Evolutionary conservation across 1,140 invertebrate species (phyloP).

Genomic region (Scylla paramamosain): DNA sequence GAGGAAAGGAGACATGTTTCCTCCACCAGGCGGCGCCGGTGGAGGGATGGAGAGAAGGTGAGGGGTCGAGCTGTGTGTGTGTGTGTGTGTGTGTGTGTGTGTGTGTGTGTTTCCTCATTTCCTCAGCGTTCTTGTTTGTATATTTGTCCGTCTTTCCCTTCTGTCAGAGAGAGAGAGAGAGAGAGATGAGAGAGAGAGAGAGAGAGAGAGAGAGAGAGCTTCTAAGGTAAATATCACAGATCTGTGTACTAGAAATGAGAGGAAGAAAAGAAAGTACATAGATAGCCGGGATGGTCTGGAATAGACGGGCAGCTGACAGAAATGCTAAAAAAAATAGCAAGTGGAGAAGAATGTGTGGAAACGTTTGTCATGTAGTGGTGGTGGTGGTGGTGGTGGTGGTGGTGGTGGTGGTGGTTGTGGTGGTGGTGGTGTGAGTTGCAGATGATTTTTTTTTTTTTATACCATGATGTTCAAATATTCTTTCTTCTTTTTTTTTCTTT

Average conservation of each 20-base stretch:
- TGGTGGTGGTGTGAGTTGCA: too few relatives aligned
- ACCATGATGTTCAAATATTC: too few relatives aligned
- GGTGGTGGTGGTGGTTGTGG: too few relatives aligned
- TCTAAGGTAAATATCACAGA: not conserved
- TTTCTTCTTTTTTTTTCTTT: too few relatives aligned
- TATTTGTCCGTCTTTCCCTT: not conserved
- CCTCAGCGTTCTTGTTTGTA: not conserved
- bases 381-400: too few relatives aligned
- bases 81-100: conserved; percentile 46
- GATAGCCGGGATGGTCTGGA: too few relatives aligned
- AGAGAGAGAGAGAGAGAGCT: not conserved
- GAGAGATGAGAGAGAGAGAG: not conserved
- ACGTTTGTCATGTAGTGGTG: too few relatives aligned
- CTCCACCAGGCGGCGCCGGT: not conserved
- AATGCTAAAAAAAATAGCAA: not conserved
- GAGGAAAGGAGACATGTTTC: not conserved
- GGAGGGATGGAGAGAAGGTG: not conserved
- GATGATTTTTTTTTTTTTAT: too few relatives aligned
- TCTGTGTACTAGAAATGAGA: not conserved
- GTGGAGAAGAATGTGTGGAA: too few relatives aligned
- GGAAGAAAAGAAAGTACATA: not conserved
- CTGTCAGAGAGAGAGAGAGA: not conserved
- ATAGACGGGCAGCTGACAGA: too few relatives aligned
- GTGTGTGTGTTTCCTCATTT: conserved; percentile 27
- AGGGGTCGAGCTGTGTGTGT: not conserved